A percentile compares a stretch with the other conserved stretches of the same genome.
These are phyloP conservation scores for Ciconia boyciana DNA, from an alignment of 2,113 vertebrate species.

Conservation along the genomic window DNA sequence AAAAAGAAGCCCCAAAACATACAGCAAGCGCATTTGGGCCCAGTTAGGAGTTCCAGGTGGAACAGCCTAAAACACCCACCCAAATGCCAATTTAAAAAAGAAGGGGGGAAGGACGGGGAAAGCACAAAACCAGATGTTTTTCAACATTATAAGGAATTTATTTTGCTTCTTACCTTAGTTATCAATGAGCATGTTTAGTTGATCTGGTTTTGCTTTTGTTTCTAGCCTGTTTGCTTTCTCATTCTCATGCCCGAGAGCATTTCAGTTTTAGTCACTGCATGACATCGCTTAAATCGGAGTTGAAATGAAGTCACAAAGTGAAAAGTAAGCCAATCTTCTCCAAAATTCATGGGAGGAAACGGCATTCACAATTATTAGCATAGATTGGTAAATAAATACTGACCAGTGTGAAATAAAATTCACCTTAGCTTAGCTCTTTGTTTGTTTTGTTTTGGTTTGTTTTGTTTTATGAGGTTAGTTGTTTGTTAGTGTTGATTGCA, in stretches of 20 bases:
- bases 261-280: neutral
- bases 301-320: neutral
- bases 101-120: fast-evolving
- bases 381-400: neutral
- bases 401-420: neutral
- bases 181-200: neutral
- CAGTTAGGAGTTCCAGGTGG: neutral
- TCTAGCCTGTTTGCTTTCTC: neutral
- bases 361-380: neutral
- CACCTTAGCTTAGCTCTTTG: neutral
- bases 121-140: neutral
- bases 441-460: neutral
- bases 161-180: neutral
- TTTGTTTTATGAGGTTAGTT: neutral
- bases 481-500: neutral
- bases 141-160: neutral
- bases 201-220: neutral
- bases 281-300: neutral
- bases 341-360: neutral
- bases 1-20: neutral
- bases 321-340: neutral
- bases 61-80: neutral
- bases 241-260: neutral
- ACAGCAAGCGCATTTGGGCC: neutral
- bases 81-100: neutral